These are phyloP conservation scores for Rutilus rutilus DNA, from an alignment of 2,113 vertebrate genomes.

Conservation along the genomic window DNA sequence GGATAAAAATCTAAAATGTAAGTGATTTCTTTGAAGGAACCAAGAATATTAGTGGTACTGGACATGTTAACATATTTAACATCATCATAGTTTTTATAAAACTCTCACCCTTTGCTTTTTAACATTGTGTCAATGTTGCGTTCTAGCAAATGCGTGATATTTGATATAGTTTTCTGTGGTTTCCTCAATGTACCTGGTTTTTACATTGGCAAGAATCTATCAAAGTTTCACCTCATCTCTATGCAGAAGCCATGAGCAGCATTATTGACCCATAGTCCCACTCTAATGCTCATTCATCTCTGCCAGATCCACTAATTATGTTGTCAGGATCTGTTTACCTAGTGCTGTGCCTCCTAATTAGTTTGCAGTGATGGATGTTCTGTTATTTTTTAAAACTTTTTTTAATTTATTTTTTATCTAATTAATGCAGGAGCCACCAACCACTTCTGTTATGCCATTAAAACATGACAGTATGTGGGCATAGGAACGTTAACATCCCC, in stretches of 20 bases:
- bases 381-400: neutral
- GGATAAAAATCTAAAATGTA: neutral
- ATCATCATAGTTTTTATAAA: neutral
- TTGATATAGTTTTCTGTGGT: neutral
- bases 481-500: neutral
- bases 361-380: constrained; percentile 17
- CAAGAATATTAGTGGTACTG: neutral
- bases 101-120: neutral
- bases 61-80: neutral
- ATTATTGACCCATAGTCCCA: constrained; percentile 19
- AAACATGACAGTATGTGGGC: neutral
- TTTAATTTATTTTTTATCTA: constrained; percentile 26
- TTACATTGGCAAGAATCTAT: neutral
- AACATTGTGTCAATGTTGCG: neutral
- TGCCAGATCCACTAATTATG: constrained; percentile 24
- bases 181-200: neutral
- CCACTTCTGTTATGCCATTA: neutral
- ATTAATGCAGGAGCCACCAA: constrained; percentile 11
- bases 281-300: constrained; percentile 18
- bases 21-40: neutral
- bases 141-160: neutral
- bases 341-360: constrained; percentile 22
- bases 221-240: neutral
- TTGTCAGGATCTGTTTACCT: constrained; percentile 40
- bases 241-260: neutral